Evolutionary conservation across 2,797 vertebrate species (phyloP).

Genomic region (Staurois parvus): DNA sequence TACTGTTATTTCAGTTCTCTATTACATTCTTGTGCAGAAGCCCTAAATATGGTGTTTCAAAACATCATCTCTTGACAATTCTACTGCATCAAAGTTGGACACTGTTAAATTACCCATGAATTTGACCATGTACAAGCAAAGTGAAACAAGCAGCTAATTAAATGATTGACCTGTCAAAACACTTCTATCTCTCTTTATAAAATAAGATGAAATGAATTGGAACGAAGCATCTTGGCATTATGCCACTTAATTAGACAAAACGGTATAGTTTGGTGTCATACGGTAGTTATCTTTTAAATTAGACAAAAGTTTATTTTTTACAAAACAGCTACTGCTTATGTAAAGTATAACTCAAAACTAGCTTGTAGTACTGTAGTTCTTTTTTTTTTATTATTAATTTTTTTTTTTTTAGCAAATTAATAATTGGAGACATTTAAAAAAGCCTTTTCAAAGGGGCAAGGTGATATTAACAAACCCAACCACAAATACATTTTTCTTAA

Average conservation of each 20-base stretch:
- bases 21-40: too few relatives aligned
- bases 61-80: conserved; percentile 36
- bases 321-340: not conserved
- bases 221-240: conserved; percentile 15
- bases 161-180: conserved; percentile 53
- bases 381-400: too few relatives aligned
- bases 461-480: too few relatives aligned
- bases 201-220: conserved; percentile 38
- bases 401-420: not conserved
- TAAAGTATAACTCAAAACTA: not conserved
- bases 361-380: not conserved
- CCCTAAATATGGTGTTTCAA: not conserved
- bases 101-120: conserved; percentile 56
- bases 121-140: conserved; percentile 58
- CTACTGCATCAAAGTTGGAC: conserved; percentile 52
- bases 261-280: not conserved
- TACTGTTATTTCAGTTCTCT: too few relatives aligned
- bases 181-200: conserved; percentile 51
- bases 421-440: not conserved
- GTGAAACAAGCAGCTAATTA: conserved; percentile 60
- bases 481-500: too few relatives aligned
- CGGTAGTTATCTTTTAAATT: too few relatives aligned
- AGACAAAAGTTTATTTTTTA: too few relatives aligned
- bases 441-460: too few relatives aligned
- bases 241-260: conserved; percentile 8